Conservation (phyloP, 2,797 vertebrate genomes). For the Urosaurus nigricauda region DNA sequence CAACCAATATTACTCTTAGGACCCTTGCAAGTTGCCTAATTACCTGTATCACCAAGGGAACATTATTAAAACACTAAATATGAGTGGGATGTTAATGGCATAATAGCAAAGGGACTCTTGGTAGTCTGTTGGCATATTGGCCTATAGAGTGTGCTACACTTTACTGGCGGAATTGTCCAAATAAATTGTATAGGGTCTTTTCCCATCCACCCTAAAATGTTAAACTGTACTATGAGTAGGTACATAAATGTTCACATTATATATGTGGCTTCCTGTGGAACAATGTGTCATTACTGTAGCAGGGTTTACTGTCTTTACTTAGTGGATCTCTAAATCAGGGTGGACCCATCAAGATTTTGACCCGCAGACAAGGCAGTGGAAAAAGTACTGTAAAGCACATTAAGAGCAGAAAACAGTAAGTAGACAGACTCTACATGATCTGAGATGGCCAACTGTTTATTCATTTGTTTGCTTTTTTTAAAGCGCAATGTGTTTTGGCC, state of each 20-base stretch:
- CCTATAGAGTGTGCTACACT: not conserved
- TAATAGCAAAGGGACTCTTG: not conserved
- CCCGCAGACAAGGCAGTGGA: not conserved
- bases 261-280: not conserved
- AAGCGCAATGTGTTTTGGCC: too few species aligned
- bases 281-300: not conserved
- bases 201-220: not conserved
- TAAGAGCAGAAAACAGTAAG: too few species aligned
- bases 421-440: too few species aligned
- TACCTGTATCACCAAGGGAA: not conserved
- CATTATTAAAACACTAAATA: conserved; percentile 17
- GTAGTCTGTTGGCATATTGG: not conserved
- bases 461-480: too few species aligned
- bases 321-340: conserved; percentile 17
- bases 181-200: not conserved
- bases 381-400: too few species aligned
- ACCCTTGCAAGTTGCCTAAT: conserved; percentile 14
- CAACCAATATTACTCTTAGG: not conserved
- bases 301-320: not conserved
- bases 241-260: not conserved
- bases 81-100: conserved; percentile 22
- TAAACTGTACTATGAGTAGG: not conserved
- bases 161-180: not conserved
- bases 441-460: too few species aligned
- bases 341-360: conserved; percentile 15